Evolutionary conservation across 2,888 invertebrate species (phyloP).

Genomic region (Xestoiulus laeticollis): DNA sequence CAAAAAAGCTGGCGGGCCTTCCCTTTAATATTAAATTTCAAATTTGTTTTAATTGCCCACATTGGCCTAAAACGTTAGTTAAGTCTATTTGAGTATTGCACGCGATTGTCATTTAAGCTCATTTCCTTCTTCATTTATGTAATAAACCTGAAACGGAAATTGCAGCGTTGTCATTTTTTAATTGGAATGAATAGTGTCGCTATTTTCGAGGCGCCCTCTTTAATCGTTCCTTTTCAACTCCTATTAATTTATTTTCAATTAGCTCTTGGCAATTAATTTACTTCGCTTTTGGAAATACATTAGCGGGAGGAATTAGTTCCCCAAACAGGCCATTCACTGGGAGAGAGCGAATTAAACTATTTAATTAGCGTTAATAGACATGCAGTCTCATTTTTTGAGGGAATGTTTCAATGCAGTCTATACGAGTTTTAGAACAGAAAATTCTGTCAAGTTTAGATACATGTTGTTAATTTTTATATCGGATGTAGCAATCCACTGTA

Average conservation of each 20-base stretch:
- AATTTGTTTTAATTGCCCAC: background rate
- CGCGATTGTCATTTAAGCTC: conserved; percentile 2
- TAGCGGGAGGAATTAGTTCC: background rate
- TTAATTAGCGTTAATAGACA: background rate
- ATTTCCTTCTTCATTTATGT: background rate
- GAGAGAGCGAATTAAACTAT: background rate
- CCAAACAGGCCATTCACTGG: background rate
- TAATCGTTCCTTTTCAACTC: background rate
- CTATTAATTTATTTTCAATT: conserved; percentile 8
- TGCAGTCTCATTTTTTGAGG: background rate
- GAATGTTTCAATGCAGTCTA: background rate
- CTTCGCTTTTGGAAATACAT: conserved; percentile 26
- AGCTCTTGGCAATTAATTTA: background rate
- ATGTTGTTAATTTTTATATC: background rate
- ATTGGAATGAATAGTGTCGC: conserved; percentile 4
- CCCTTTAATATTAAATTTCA: conserved; percentile 17
- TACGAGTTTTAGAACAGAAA: background rate
- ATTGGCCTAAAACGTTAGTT: background rate
- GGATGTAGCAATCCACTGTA: background rate
- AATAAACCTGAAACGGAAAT: conserved; percentile 26
- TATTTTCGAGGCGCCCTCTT: conserved; percentile 26
- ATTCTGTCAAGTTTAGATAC: background rate
- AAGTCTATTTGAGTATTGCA: background rate
- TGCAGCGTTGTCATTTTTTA: conserved; percentile 26
- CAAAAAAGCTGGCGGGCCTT: background rate